Percentiles rank a stretch among this genome's conserved stretches.
These are phyloP conservation scores for Trichomycterus rosablanca DNA, from an alignment of 2,113 vertebrate species.

Conservation along the genomic window DNA sequence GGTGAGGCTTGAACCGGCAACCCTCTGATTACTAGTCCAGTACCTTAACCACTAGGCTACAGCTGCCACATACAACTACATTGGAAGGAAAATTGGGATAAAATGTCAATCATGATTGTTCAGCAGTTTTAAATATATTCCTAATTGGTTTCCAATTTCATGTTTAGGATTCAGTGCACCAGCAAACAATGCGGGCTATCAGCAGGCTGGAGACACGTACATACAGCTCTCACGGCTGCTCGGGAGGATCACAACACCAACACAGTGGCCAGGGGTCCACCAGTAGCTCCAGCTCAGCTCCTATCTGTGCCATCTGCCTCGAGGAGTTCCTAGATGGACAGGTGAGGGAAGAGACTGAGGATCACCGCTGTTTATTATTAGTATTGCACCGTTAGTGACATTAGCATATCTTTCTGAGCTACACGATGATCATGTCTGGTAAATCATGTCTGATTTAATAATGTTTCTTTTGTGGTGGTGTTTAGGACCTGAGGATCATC, in stretches of 20 bases:
- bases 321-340: constrained; percentile 96
- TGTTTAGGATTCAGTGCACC: constrained; percentile 84
- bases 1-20: too few species aligned
- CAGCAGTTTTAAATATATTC: background rate
- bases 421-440: too few species aligned
- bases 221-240: constrained; percentile 73
- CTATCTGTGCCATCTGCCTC: constrained; percentile 90
- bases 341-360: constrained; percentile 61
- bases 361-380: background rate
- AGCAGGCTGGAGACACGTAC: constrained; percentile 79
- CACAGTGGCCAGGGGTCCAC: constrained; percentile 70
- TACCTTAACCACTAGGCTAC: too few species aligned
- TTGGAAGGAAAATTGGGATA: too few species aligned
- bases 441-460: constrained; percentile 3
- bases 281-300: constrained; percentile 86
- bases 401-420: too few species aligned
- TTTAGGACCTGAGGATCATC: constrained; percentile 86
- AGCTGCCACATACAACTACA: too few species aligned
- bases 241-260: constrained; percentile 52
- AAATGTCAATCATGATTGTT: too few species aligned
- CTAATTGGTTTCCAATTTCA: background rate
- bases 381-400: too few species aligned
- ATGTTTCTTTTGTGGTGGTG: constrained; percentile 13
- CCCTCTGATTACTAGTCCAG: too few species aligned
- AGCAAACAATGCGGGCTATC: constrained; percentile 86